phyloP scores from a whole-genome alignment of 2,797 vertebrate genomes.

The Pseudomugil gertrudae region DNA sequence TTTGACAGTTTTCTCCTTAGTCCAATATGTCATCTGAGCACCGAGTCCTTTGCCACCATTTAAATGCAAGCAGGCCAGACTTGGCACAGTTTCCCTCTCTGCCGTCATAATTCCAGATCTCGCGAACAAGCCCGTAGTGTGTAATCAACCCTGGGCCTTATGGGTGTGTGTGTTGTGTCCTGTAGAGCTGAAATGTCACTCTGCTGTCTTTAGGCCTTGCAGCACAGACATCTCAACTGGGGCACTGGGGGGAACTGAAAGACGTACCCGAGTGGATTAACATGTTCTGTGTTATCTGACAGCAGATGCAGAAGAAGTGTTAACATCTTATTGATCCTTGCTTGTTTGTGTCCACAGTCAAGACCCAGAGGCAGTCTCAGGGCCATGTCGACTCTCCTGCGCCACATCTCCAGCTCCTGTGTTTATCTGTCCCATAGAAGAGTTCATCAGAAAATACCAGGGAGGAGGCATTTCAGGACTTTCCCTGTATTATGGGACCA shows the following conservation, averaged over 20 bases:
- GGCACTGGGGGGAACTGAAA: slow-evolving; percentile 39
- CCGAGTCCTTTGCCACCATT: slow-evolving; percentile 18
- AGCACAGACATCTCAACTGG: slow-evolving; percentile 39
- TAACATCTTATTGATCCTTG: slow-evolving; percentile 27
- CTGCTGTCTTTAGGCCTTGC: slow-evolving; percentile 66
- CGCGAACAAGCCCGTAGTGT: slow-evolving; percentile 64
- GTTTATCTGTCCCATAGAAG: slow-evolving; percentile 65
- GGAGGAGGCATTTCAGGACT: slow-evolving; percentile 79
- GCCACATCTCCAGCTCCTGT: slow-evolving; percentile 75
- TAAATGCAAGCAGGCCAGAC: slow-evolving; percentile 46
- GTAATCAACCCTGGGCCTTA: slow-evolving; percentile 56
- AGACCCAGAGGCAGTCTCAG: slow-evolving; percentile 57
- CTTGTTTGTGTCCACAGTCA: slow-evolving; percentile 48
- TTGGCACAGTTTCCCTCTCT: slow-evolving; percentile 64
- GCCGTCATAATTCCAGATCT: slow-evolving; percentile 79
- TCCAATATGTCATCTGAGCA: slow-evolving; percentile 13
- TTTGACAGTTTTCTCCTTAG: neutral
- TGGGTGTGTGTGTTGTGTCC: slow-evolving; percentile 49
- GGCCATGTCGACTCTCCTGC: slow-evolving; percentile 81
- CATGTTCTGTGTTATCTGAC: slow-evolving; percentile 54
- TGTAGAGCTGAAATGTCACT: slow-evolving; percentile 72
- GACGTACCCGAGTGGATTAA: slow-evolving; percentile 35
- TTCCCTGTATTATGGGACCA: slow-evolving; percentile 81
- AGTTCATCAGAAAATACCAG: slow-evolving; percentile 59
- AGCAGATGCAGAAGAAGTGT: slow-evolving; percentile 35